Evolutionary conservation across 1,140 invertebrate genomes (phyloP), one percentile per base, ranked within the genome.

Genomic region (Bathynomus jamesi): DNA sequence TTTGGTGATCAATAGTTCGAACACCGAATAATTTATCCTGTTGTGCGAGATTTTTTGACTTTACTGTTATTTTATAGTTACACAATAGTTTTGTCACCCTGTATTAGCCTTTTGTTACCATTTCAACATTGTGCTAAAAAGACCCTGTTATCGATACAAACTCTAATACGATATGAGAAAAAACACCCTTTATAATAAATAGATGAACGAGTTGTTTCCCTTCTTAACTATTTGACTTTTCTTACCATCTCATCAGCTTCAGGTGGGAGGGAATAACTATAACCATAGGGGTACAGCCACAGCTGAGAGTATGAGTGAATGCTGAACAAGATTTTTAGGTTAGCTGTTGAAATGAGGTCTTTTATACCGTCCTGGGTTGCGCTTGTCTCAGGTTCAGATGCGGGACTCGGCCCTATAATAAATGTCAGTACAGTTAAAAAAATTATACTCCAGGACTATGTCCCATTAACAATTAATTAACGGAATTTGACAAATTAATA

Each of bases 291-390:
- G 70, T 91, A 88, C 10, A 95, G 84, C 79, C 93, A 88, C 83
- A 93, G 91, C 83, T 94, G 92, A 0, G 91, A 91, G 78, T 95
- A 96, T 61, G 92, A 92, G 80, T 96, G 94, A 76, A 95, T 87
- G 1, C 91, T 91, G 28, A 95, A 79, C 74, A 93, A 96, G 7
- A 89, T 87, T 77, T 89, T 87, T 3, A 53, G 40, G 5, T 53
- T 21, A 0, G 90, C 75, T 17, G 86, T 75, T 7, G 7, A 4
- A 7, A 30, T 28, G 66, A 76, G 65, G 8, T 65, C 67, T 13
- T 69, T 46, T 2, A 82, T 67, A 17, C 78, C 71, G 13, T 80
- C 79, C 13, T 74, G 63, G 10, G 80, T 71, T 13, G 81, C 81
- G 25, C 72, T 31, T 7, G 77, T 79, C 68, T 83, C 82, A 0